A percentile compares a stretch with the other conserved stretches of the same genome.
These are phyloP conservation scores for Acrocera orbiculus DNA, from an alignment of 2,888 invertebrate genomes.

Conservation along the genomic window DNA sequence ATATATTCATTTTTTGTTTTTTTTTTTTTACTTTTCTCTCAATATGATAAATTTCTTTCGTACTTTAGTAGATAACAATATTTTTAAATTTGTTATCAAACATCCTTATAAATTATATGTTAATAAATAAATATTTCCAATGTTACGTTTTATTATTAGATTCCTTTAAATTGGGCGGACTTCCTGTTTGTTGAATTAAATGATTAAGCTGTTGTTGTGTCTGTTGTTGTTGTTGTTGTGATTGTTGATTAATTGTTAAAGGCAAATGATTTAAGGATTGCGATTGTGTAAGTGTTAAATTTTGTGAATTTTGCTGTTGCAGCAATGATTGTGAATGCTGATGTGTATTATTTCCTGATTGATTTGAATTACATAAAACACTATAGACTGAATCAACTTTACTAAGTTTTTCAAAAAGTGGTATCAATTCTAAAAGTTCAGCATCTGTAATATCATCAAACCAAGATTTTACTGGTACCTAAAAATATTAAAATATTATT, in stretches of 20 bases:
- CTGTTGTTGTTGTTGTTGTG: constrained; percentile 16
- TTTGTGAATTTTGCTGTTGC: constrained; percentile 19
- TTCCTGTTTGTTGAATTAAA: constrained; percentile 19
- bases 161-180: constrained; percentile 32
- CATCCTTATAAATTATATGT: constrained; percentile 25
- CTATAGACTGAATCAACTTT: constrained; percentile 94
- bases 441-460: constrained; percentile 98
- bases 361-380: constrained; percentile 82
- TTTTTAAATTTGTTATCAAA: not conserved
- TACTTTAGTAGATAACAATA: no score
- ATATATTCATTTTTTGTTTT: no score
- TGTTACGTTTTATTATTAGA: constrained; percentile 32
- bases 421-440: constrained; percentile 91
- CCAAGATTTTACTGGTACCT: constrained; percentile 99
- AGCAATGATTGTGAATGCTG: constrained; percentile 11
- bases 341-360: constrained; percentile 38
- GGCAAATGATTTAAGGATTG: constrained; percentile 14
- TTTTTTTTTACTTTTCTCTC: no score
- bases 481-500: constrained; percentile 18
- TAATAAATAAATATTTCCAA: constrained; percentile 33
- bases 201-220: constrained; percentile 14
- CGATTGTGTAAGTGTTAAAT: constrained; percentile 15
- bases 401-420: constrained; percentile 93
- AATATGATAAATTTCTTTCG: no score
- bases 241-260: constrained; percentile 17